Conservation (phyloP, 2,113 vertebrate species). For the Nycticebus coucang region DNA sequence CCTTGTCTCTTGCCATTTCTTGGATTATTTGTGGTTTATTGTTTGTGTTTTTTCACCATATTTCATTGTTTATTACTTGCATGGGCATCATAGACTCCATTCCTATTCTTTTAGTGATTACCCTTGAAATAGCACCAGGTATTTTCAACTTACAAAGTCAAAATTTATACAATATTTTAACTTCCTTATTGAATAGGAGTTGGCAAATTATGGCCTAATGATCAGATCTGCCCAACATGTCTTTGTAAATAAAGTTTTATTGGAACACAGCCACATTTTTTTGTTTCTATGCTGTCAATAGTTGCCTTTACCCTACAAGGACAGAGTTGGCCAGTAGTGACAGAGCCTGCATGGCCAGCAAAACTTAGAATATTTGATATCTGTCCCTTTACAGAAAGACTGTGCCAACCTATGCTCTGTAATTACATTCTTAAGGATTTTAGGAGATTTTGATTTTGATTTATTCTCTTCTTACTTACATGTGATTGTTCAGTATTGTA, state of each 20-base stretch:
- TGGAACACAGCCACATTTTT: background rate
- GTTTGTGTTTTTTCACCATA: background rate
- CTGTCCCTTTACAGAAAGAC: background rate
- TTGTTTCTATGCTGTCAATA: background rate
- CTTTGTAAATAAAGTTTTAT: slow-evolving; percentile 43
- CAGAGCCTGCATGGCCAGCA: background rate
- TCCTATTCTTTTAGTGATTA: background rate
- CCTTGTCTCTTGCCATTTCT: slow-evolving; percentile 2
- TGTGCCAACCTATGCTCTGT: background rate
- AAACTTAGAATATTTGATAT: background rate
- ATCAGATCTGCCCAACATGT: background rate
- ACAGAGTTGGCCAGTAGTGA: background rate
- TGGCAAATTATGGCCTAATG: background rate
- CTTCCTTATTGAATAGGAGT: background rate
- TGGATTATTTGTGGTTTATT: background rate
- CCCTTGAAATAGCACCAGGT: background rate
- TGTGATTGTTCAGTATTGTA: slow-evolving; percentile 9
- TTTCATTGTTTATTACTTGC: background rate
- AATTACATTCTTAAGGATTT: background rate
- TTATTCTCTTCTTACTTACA: background rate
- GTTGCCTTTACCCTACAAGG: background rate
- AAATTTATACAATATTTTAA: slow-evolving; percentile 29
- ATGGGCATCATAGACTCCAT: slow-evolving; percentile 3
- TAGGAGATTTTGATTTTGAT: background rate
- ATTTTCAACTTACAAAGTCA: slow-evolving; percentile 34